Base-by-base conservation (phyloP, 2,113 vertebrate species). In the Rhadina sibilatrix region DNA sequence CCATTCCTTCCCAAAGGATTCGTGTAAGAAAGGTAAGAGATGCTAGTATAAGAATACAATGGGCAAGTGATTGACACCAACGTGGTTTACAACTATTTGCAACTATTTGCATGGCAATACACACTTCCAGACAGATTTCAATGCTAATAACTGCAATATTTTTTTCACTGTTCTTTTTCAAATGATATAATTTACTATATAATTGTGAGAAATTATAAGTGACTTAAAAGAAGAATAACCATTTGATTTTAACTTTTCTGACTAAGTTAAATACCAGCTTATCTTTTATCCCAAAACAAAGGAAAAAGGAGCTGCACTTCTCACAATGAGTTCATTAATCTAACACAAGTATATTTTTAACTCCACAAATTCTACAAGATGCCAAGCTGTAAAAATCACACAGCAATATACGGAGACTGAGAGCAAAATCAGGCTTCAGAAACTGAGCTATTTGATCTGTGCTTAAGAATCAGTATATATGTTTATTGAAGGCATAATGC, bases 171-270 rank as follows among this genome's bases (percentile, higher is more conserved):
- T 46, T 42, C 33, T 88, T 79, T 95, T 91, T 66, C 40, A 93
- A 76, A 83, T 76, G 31, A 25, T 54, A 47, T 59, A 0, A 70
- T 50, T 93, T 85, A 40, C 42, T 49, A 42, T n/a, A 52, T 46
- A 87, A 91, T 38, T 42, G 31, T 40, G 63, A 65, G 52, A 63
- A 91, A 93, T 76, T 72, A 20, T 25, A 78, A 84, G 13, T 63
- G 17, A 81, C 42, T 59, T 59, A 49, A 94, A 90, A 87, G 13
- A 77, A 44, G 61, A 79, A 44, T 25, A 82, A 71, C 13, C 7
- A 30, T 38, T 90, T 47, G 40, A 92, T 82, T 93, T 91, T 56
- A 94, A 85, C 47, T 90, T 91, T 96, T 88, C 71, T 47, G 63
- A 72, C 59, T 88, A 68, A 91, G 93, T 81, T 75, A 79, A 93